Base-by-base conservation (phyloP, 2,888 invertebrate genomes). In the Tachystola acroxantha region DNA sequence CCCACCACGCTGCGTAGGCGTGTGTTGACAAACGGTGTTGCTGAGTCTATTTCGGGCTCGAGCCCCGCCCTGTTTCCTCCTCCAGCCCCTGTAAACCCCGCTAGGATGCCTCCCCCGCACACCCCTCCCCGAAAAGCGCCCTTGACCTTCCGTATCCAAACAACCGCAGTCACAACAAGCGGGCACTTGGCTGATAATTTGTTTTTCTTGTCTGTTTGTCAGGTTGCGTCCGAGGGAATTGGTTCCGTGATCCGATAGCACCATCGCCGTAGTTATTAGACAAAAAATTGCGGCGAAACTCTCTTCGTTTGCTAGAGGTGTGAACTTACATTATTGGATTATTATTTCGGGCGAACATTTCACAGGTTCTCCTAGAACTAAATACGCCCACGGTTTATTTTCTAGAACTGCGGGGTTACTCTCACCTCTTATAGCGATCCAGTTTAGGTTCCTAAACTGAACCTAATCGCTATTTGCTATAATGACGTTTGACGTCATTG, bases 131-230 rank as follows among this genome's bases (percentile, higher is more conserved):
- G 50, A 58, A 64, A 62, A 48, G 50, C 69, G 74, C 53, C 84
- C 85, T 81, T 84, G 80, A 79, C 80, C 82, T 80, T 74, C 71
- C 64, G 82, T 82, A 73, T 74, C 85, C 78, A 82, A 84, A 82
- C 85, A 81, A 82, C 84, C 70, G 66, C 72, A 75, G 81, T 74
- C 85, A 85, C 84, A 85, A 84, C 84, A 84, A 68, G 57, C 32
- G 50, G 44, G 40, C 46, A 42, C 45, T 27, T 11, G 49, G 48
- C n/a, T 9, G 57, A 49, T 53, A 48, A 68, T 70, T 65, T 68
- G 62, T 63, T 70, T 53, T 45, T 48, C 42, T 46, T 53, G 46
- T 45, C 42, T 42, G 43, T 45, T 46, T 44, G 39, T 45, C 37
- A 32, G 39, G 13, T 9, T n/a, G 10, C 26, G 16, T 16, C 12